Conservation (phyloP, 2,797 vertebrate genomes). For the Enteromius fasciolatus region DNA sequence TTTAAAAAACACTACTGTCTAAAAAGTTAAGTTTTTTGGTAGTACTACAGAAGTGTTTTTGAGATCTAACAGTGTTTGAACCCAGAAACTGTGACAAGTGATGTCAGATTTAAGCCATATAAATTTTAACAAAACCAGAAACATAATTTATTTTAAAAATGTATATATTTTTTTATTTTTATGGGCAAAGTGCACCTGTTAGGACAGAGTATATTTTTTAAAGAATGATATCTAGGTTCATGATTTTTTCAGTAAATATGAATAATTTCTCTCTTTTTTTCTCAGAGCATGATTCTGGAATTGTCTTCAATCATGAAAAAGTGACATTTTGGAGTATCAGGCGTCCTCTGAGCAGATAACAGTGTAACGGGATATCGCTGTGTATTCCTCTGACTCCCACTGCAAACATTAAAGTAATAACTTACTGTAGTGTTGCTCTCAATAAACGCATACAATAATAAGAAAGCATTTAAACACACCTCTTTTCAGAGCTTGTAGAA, state of each 20-base stretch:
- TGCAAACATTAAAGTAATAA: constrained; percentile 17
- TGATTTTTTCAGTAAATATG: background rate
- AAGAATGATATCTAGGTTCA: background rate
- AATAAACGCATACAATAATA: background rate
- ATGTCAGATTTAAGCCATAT: background rate
- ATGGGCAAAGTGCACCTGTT: background rate
- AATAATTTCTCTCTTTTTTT: constrained; percentile 57
- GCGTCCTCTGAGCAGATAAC: constrained; percentile 28
- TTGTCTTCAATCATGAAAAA: constrained; percentile 97
- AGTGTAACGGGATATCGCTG: constrained; percentile 32
- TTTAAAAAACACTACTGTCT: background rate
- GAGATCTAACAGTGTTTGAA: background rate
- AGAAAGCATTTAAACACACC: background rate
- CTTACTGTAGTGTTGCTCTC: constrained; percentile 9
- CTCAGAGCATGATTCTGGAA: constrained; percentile 94
- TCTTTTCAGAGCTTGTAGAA: background rate
- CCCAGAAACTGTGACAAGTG: background rate
- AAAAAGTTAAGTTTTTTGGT: background rate
- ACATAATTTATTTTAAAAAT: too few relatives aligned
- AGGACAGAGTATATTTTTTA: background rate
- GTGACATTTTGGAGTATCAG: constrained; percentile 66
- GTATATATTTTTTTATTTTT: background rate
- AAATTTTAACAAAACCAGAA: background rate
- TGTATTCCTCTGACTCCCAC: constrained; percentile 21
- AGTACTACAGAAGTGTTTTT: background rate